Base-by-base conservation (phyloP, 2,797 vertebrate genomes). In the Champsocephalus esox region DNA sequence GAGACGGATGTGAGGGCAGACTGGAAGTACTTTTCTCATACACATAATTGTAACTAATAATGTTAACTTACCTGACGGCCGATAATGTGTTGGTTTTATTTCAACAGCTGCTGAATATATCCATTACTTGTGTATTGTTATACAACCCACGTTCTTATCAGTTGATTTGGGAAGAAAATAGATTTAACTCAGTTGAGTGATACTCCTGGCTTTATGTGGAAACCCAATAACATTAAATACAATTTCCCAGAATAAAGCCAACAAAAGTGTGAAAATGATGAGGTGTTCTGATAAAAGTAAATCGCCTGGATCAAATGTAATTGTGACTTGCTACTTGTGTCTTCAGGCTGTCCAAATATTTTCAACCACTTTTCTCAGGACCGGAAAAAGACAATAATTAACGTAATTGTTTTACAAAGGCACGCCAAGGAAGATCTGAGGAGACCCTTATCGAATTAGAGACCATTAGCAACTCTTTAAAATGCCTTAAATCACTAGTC, bases 371-470 rank as follows among this genome's bases (percentile, higher is more conserved):
- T 66, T 48, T 80, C 58, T 68, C 6, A 2, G 9, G 49, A 60
- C 57, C 41, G 52, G 41, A 59, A 71, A 67, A 34, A 28, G 28
- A 38, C 34, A 10, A 68, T 0, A 10, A 73, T 74, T 16, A 59
- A 41, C 17, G 61, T 54, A 68, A 65, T 16, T 68, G 66, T 12
- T 76, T 24, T 24, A 66, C 48, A 79, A 74, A 79, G 44, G 7
- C 48, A 67, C 62, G 13, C 13, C 19, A 10, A 24, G 52, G 32
- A 58, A 58, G 63, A 80, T 77, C 61, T 75, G 14, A 84, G 28
- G 67, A 58, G 45, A 65, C 12, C 5, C 17, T 45, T 50, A 70
- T 52, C 62, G 52, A 86, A 86, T 87, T 82, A 89, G 34, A 91
- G 70, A 66, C 69, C 13, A 38, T 87, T 86, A 82, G 28, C 65